Percentiles rank a stretch among this genome's conserved stretches.
Conservation (phyloP, 1,140 invertebrate species). For the Ridgeia piscesae region DNA sequence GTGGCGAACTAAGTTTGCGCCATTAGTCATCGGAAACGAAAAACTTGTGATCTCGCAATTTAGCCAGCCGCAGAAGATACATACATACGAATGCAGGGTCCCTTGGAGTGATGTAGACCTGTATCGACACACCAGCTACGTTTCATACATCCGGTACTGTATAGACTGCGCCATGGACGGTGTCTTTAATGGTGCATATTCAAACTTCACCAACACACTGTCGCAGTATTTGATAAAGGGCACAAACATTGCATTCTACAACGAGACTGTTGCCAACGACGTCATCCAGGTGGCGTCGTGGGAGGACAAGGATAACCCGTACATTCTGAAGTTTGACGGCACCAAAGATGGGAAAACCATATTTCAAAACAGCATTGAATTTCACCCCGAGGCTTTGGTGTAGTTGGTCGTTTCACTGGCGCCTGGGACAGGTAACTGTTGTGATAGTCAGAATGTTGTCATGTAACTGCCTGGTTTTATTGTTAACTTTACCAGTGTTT, state of each 20-base stretch:
- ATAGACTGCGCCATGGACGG: conserved; percentile 30
- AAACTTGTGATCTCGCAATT: conserved; percentile 25
- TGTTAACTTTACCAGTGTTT: too few species aligned
- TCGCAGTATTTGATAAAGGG: conserved; percentile 24
- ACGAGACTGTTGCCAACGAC: conserved; percentile 29
- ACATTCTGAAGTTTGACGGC: conserved; percentile 23
- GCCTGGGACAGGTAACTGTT: not conserved
- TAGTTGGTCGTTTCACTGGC: not conserved
- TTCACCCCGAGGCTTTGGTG: not conserved
- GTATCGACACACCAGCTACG: conserved; percentile 34
- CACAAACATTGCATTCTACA: conserved; percentile 26
- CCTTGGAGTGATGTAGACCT: conserved; percentile 28
- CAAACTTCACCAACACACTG: conserved; percentile 16
- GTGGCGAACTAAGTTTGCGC: conserved; percentile 34
- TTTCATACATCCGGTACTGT: conserved; percentile 32
- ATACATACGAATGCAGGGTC: conserved; percentile 18
- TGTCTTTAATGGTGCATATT: conserved; percentile 25
- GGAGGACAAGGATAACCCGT: conserved; percentile 24
- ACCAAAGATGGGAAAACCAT: conserved; percentile 9
- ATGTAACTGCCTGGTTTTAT: too few species aligned
- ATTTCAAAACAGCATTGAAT: conserved; percentile 1
- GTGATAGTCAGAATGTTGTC: too few species aligned
- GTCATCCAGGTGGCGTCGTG: conserved; percentile 27
- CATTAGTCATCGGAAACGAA: conserved; percentile 7
- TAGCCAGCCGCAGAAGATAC: not conserved